Evolutionary conservation across 37 sponge, comb jelly and placozoan species (phyloP).

Genomic region (Ephydatia muelleri): DNA sequence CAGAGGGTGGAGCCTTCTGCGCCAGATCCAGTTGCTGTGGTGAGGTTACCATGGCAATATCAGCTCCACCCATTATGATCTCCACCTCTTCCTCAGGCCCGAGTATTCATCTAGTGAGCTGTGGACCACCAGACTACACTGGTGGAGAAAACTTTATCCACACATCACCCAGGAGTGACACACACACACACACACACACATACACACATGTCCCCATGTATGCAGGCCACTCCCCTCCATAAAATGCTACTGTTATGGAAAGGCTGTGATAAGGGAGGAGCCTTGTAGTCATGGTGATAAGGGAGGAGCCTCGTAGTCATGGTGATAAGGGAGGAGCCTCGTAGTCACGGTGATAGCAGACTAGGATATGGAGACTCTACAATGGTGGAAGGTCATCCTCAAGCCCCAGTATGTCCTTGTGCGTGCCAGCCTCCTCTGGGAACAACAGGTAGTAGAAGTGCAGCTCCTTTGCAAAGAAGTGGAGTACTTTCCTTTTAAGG

Average conservation of each 20-base stretch:
- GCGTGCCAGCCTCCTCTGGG: constrained; percentile 43
- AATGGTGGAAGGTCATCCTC: constrained; percentile 6
- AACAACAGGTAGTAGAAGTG: constrained; percentile 50
- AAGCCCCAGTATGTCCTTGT: constrained; percentile 41
- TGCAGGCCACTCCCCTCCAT: no score
- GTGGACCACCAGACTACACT: constrained; percentile 10
- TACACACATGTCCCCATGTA: no score
- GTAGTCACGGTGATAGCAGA: no score
- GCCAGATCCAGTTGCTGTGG: constrained; percentile 12
- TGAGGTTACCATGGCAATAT: neutral
- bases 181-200: no score
- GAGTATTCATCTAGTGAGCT: constrained; percentile 13
- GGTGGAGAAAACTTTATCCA: constrained; percentile 6
- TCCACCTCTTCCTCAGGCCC: constrained; percentile 11
- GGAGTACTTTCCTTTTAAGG: constrained; percentile 12
- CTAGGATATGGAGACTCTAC: no score
- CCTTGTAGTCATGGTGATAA: no score
- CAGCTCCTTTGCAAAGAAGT: constrained; percentile 13
- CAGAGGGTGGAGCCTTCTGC: constrained; percentile 9
- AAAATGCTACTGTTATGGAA: no score
- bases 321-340: no score
- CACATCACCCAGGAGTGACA: no score
- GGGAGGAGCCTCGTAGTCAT: no score
- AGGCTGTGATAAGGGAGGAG: no score
- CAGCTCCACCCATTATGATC: neutral